Evolutionary conservation across 2,888 invertebrate genomes (phyloP).

Genomic region (Lepeophtheirus nordmannii): DNA sequence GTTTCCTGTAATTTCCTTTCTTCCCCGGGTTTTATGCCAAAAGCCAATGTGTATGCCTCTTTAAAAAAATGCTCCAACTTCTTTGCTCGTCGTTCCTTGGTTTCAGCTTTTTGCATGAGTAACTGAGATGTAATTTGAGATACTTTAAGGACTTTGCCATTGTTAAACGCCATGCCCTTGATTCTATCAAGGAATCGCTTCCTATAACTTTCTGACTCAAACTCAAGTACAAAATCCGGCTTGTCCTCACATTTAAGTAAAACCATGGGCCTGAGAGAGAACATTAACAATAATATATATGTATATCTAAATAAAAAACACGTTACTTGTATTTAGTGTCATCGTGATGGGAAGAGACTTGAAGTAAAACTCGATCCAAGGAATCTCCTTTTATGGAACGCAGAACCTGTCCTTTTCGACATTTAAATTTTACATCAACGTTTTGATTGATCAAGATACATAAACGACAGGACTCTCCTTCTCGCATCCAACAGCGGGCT

Average conservation of each 20-base stretch:
- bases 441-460: not conserved
- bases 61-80: conserved; percentile 82
- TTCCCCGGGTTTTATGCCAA: conserved; percentile 69
- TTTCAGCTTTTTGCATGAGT: conserved; percentile 77
- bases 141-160: conserved; percentile 30
- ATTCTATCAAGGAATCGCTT: conserved; percentile 3
- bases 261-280: conserved; percentile 36
- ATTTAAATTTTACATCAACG: not conserved
- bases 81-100: conserved; percentile 72
- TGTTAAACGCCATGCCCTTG: not conserved
- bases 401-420: not conserved
- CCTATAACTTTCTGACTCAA: not conserved
- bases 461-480: not conserved
- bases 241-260: not conserved
- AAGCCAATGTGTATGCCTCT: conserved; percentile 82
- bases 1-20: conserved; percentile 46
- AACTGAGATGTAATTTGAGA: conserved; percentile 52
- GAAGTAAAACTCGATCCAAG: not conserved
- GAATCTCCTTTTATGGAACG: not conserved
- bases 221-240: conserved; percentile 12
- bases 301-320: too few species aligned
- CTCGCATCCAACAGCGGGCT: not conserved
- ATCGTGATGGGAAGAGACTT: not conserved
- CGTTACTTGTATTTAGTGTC: too few species aligned
- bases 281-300: not conserved